Conservation (phyloP, 1,140 invertebrate genomes). For the Drepana arcuata region DNA sequence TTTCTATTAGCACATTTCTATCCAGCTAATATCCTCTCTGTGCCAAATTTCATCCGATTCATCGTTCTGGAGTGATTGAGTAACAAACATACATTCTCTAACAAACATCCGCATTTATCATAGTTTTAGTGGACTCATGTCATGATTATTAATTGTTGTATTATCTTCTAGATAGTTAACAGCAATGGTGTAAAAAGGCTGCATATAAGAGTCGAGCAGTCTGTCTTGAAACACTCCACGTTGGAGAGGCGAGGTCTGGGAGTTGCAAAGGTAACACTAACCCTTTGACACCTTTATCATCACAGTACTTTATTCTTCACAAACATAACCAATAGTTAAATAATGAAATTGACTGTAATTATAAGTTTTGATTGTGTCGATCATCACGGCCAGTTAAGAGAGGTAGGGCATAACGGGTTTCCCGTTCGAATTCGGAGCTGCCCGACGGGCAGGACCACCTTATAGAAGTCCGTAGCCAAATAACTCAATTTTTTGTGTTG, state of each 20-base stretch:
- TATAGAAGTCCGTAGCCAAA: too few species aligned
- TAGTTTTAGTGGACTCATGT: background rate
- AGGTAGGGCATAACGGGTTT: too few species aligned
- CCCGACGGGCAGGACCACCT: too few species aligned
- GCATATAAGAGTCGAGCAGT: slow-evolving; percentile 90
- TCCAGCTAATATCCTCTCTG: background rate
- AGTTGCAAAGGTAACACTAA: slow-evolving; percentile 78
- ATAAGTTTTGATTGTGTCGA: too few species aligned
- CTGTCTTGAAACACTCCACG: slow-evolving; percentile 88
- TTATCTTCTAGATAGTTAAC: slow-evolving; percentile 74
- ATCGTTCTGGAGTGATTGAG: background rate
- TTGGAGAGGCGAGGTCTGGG: slow-evolving; percentile 91
- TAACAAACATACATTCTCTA: background rate
- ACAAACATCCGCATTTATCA: background rate
- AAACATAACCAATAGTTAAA: too few species aligned
- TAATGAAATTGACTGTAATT: too few species aligned
- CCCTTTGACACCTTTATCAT: too few species aligned
- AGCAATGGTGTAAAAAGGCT: slow-evolving; percentile 84
- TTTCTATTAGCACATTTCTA: background rate
- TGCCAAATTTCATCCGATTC: background rate
- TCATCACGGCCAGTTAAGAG: too few species aligned
- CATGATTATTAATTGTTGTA: slow-evolving; percentile 2
- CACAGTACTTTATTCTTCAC: too few species aligned
- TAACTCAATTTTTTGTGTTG: too few species aligned
- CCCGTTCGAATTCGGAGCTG: too few species aligned